Evolutionary conservation across 2,888 invertebrate species (phyloP).

Genomic region (Megastigmus dorsalis): DNA sequence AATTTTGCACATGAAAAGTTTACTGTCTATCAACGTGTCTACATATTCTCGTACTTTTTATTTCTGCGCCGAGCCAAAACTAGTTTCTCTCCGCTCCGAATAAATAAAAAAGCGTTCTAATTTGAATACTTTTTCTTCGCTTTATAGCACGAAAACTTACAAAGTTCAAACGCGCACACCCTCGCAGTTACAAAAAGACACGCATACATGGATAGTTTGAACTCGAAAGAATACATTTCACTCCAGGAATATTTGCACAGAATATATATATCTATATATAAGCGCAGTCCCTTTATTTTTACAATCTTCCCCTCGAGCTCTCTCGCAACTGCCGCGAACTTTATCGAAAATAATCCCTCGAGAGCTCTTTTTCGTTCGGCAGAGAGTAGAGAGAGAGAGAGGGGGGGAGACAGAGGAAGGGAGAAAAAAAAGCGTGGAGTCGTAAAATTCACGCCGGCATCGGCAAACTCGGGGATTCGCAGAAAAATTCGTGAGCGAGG

Average conservation of each 20-base stretch:
- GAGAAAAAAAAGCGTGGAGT: neutral
- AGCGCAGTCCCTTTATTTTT: neutral
- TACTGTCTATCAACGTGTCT: too few species aligned
- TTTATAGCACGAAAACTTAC: too few species aligned
- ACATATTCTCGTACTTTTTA: too few species aligned
- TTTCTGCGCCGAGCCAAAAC: too few species aligned
- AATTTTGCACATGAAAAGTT: too few species aligned
- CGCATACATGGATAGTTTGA: neutral
- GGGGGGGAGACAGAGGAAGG: too few species aligned
- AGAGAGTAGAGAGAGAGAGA: neutral
- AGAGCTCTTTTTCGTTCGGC: neutral
- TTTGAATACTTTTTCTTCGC: too few species aligned
- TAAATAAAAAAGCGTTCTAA: too few species aligned
- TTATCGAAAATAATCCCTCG: neutral
- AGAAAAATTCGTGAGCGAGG: constrained; percentile 18
- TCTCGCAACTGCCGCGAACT: neutral
- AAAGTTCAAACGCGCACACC: too few species aligned
- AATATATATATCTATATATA: too few species aligned
- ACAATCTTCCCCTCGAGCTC: neutral
- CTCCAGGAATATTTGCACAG: constrained; percentile 1
- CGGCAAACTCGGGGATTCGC: neutral
- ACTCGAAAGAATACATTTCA: neutral
- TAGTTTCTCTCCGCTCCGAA: too few species aligned
- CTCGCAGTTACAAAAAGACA: too few species aligned
- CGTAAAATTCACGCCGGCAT: constrained; percentile 17